phyloP scores from a whole-genome alignment of 1,140 invertebrate species.

The Psilanteris sp. region DNA sequence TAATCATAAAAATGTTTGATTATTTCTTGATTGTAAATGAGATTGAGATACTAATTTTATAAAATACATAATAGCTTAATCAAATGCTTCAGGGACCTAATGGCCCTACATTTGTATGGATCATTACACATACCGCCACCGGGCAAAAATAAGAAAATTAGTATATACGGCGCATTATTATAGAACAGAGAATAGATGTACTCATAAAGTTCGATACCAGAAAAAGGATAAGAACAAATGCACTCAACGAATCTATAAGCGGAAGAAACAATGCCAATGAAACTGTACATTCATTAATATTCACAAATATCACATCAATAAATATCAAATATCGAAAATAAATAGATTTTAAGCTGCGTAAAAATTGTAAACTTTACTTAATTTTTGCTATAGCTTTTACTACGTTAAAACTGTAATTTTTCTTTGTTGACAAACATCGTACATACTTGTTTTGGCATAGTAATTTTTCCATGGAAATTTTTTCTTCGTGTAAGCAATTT shows the following conservation, averaged over 20 bases:
- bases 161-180: constrained; percentile 43
- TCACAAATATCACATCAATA: constrained; percentile 44
- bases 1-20: constrained; percentile 40
- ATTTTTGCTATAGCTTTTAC: no score
- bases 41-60: constrained; percentile 55
- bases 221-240: constrained; percentile 57
- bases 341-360: no score
- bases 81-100: constrained; percentile 52
- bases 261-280: constrained; percentile 54
- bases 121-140: constrained; percentile 58
- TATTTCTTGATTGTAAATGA: constrained; percentile 52
- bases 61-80: constrained; percentile 59
- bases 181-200: constrained; percentile 48
- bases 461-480: no score
- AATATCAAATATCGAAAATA: neutral
- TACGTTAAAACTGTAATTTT: no score
- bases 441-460: no score
- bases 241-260: constrained; percentile 47
- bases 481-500: no score
- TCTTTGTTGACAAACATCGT: no score
- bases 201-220: constrained; percentile 49
- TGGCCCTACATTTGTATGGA: constrained; percentile 46
- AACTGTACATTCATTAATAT: constrained; percentile 64
- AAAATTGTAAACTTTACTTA: no score
- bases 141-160: constrained; percentile 50